Conservation (phyloP, 2,113 vertebrate species). For the Corythoichthys intestinalis region DNA sequence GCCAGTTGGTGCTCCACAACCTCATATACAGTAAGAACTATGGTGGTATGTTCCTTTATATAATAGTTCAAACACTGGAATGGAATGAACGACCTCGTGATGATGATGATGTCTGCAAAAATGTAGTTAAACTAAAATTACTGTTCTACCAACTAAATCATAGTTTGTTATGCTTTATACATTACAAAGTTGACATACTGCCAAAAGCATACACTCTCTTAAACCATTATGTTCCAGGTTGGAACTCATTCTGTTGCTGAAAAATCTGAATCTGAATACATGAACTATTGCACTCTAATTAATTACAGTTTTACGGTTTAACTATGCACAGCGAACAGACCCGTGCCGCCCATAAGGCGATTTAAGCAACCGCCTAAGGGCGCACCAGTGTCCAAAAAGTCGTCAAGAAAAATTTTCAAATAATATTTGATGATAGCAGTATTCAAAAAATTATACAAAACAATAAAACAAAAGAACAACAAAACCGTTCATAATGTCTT, state of each 20-base stretch:
- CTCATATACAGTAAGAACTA: background rate
- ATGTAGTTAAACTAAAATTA: background rate
- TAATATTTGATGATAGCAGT: too few relatives aligned
- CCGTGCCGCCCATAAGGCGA: too few relatives aligned
- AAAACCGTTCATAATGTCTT: too few relatives aligned
- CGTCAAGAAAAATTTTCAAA: too few relatives aligned
- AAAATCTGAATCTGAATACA: background rate
- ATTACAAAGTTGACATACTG: too few relatives aligned
- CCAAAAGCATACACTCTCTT: too few relatives aligned
- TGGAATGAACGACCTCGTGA: background rate
- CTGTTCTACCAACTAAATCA: background rate
- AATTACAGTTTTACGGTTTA: background rate
- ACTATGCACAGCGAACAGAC: background rate
- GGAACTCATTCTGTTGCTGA: background rate
- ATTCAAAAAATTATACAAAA: too few relatives aligned
- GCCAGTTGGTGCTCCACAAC: background rate
- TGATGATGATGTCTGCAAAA: background rate
- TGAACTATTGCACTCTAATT: too few relatives aligned
- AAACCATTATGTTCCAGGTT: too few relatives aligned
- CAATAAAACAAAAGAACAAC: too few relatives aligned
- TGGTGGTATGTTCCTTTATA: background rate
- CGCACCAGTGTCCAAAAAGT: too few relatives aligned
- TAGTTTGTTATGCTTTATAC: background rate
- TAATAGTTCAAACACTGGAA: background rate
- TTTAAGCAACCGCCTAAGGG: too few relatives aligned